Percentiles rank a stretch among this genome's conserved stretches.
phyloP scores from a whole-genome alignment of 2,113 vertebrate species.

The Amphiprion ocellaris region DNA sequence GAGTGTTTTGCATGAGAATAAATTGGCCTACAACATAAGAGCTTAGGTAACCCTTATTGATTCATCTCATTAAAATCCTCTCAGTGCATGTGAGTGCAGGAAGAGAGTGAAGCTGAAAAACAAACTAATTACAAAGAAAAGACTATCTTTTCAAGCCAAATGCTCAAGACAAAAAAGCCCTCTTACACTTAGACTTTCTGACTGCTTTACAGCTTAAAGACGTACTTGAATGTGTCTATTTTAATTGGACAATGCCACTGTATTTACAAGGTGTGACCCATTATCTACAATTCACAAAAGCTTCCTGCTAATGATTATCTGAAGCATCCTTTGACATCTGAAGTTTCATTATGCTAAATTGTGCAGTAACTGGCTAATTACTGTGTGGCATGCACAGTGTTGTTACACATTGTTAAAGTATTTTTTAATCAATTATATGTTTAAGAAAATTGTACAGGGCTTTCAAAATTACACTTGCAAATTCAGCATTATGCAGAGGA shows the following conservation, averaged over 20 bases:
- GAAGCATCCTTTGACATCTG: too few species aligned
- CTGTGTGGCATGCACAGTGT: background rate
- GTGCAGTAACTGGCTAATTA: background rate
- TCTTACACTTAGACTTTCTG: background rate
- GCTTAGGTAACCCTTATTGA: conserved; percentile 24
- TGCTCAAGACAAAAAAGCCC: background rate
- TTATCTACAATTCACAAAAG: background rate
- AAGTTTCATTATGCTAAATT: too few species aligned
- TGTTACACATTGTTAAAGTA: too few species aligned
- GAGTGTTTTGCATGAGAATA: conserved; percentile 7
- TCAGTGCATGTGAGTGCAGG: background rate
- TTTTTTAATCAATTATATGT: too few species aligned
- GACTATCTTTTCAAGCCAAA: background rate
- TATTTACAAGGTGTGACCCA: background rate
- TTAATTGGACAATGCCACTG: background rate
- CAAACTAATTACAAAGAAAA: conserved; percentile 14
- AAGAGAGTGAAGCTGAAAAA: conserved; percentile 18
- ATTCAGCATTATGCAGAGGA: too few species aligned
- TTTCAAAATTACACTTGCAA: too few species aligned
- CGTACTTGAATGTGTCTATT: background rate
- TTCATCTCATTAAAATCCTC: conserved; percentile 23
- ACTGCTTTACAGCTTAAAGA: background rate
- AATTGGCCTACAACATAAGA: background rate
- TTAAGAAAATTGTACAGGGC: too few species aligned
- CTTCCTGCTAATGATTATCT: too few species aligned